Evolutionary conservation across 1,140 invertebrate genomes (phyloP).

Genomic region (Geopemphigus sp.): DNA sequence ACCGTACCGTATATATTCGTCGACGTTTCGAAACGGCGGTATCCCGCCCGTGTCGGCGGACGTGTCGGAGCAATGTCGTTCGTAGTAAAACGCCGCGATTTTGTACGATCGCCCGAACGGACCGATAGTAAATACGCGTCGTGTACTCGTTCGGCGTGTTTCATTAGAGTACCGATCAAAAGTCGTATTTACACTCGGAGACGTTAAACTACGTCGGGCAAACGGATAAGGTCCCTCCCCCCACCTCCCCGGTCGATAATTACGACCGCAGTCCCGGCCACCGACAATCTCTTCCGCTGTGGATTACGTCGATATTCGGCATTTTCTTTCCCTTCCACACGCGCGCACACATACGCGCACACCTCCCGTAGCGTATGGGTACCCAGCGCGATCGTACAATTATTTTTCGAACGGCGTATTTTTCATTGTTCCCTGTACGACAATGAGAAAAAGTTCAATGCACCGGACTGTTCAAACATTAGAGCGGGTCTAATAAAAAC

Average conservation of each 20-base stretch:
- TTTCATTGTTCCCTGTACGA: conserved; percentile 37
- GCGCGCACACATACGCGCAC: no score
- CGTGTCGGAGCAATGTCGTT: no score
- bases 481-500: background rate
- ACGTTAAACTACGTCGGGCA: background rate
- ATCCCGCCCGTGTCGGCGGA: no score
- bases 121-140: background rate
- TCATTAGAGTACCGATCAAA: no score
- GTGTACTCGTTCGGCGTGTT: no score
- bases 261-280: background rate
- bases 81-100: no score
- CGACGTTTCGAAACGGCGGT: no score
- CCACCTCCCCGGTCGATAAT: conserved; percentile 1
- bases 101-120: background rate
- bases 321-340: no score
- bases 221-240: conserved; percentile 5
- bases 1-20: no score
- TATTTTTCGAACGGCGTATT: conserved; percentile 30
- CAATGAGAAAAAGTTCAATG: conserved; percentile 34
- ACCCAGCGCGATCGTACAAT: conserved; percentile 25
- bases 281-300: conserved; percentile 10
- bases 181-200: background rate
- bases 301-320: conserved; percentile 21
- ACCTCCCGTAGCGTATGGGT: background rate
- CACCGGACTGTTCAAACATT: conserved; percentile 16